Evolutionary conservation across 1,140 invertebrate genomes (phyloP).

Genomic region (Melipona quadrifasciata): DNA sequence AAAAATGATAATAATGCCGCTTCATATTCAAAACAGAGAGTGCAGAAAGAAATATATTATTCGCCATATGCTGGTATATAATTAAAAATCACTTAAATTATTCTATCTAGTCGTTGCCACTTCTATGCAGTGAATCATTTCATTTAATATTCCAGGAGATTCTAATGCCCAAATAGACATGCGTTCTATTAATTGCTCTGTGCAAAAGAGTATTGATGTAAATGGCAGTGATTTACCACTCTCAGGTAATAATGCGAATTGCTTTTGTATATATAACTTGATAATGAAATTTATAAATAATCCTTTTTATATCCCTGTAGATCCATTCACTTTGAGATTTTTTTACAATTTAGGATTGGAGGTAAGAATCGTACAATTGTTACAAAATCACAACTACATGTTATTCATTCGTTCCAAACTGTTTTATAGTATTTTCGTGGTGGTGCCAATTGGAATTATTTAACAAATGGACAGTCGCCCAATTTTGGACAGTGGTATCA

Average conservation of each 20-base stretch:
- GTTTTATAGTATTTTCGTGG: constrained; percentile 52
- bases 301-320: constrained; percentile 71
- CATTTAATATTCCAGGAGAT: constrained; percentile 13
- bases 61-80: constrained; percentile 38
- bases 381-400: not conserved
- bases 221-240: constrained; percentile 84
- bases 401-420: constrained; percentile 28
- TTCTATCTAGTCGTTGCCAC: not conserved
- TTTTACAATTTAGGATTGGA: constrained; percentile 87
- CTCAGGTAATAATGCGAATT: constrained; percentile 77
- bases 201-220: constrained; percentile 80
- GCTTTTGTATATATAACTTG: constrained; percentile 24
- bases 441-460: constrained; percentile 49
- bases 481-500: constrained; percentile 36
- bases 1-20: constrained; percentile 10
- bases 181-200: constrained; percentile 79
- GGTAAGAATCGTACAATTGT: constrained; percentile 54
- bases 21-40: constrained; percentile 16
- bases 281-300: constrained; percentile 33
- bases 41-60: constrained; percentile 27
- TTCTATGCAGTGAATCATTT: not conserved
- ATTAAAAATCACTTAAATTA: not conserved
- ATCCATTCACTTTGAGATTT: constrained; percentile 84
- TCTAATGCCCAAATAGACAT: constrained; percentile 39
- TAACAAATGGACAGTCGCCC: constrained; percentile 24